Evolutionary conservation across 2,797 vertebrate genomes (phyloP), one percentile per base, ranked within the genome.

Genomic region (Hoplostethus mediterraneus): DNA sequence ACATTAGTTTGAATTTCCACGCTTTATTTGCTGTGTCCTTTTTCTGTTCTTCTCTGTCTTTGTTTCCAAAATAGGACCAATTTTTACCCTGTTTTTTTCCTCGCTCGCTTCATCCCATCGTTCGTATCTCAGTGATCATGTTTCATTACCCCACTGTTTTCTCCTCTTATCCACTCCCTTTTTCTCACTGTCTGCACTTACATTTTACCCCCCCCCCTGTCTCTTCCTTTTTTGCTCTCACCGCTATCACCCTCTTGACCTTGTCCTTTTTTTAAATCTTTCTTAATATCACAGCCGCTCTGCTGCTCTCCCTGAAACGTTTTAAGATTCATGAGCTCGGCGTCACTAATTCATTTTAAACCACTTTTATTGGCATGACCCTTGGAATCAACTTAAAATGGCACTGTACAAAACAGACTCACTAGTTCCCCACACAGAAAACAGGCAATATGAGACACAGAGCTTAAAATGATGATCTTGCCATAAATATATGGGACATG

Each of bases 1-100:
- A 68, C 63, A 84, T 84, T 63, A 79, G 21, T 61, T 74, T 70
- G 56, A 70, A 71, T 89, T 81, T 79, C 77, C 25, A 8, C 16
- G 53, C 16, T 0, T 67, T 21, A 55, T 52, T 70, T 25, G 17
- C 14, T 4, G 25, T 49, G 6, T 57, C 21, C 14, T 60, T 64
- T 30, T 42, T 68, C 17, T 21, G 8, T 56, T 63, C 40, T 21
- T 36, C 28, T 63, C 5, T 40, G 10, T 64, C 9, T 73, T 30
- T 49, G 10, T 71, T 57, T 59, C 60, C 14, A 30, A 60, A 68
- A 31, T 10, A 21, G 2, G 5, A 49, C 5, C 42, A 16, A 3
- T 52, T 63, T 54, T 62, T 2, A 67, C 30, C 58, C 42, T 63
- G 25, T 62, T 52, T 42, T 45, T 31, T 21, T 21, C 21, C 63